phyloP scores from a whole-genome alignment of 2,797 vertebrate species.

The Semotilus atromaculatus region DNA sequence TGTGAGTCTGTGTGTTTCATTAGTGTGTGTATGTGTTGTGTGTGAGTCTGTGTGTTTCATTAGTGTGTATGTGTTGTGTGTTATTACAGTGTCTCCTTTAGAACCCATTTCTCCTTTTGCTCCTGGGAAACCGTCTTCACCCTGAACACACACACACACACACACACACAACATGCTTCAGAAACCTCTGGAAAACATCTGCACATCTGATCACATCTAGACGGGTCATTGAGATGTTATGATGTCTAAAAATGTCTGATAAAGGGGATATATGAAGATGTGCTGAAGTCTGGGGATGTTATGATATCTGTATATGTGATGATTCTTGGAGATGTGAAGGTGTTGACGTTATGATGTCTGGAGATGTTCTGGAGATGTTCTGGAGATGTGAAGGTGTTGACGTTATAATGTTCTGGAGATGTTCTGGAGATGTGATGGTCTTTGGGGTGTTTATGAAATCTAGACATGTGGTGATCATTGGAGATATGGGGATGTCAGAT shows the following conservation, averaged over 20 bases:
- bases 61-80: not conserved
- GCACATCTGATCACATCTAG: not conserved
- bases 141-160: slow-evolving; percentile 72
- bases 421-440: not conserved
- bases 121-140: slow-evolving; percentile 96
- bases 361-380: too few species aligned
- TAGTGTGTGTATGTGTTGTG: too few species aligned
- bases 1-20: too few species aligned
- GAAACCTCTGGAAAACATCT: not conserved
- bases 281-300: too few species aligned
- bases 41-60: not conserved
- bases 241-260: not conserved
- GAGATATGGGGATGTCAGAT: not conserved
- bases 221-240: not conserved
- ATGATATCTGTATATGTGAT: not conserved
- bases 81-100: slow-evolving; percentile 83
- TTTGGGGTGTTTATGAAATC: not conserved
- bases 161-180: not conserved
- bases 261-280: not conserved
- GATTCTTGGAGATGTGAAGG: not conserved
- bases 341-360: too few species aligned
- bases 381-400: not conserved
- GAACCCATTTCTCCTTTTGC: slow-evolving; percentile 95
- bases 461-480: not conserved
- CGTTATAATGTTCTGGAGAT: too few species aligned